Percentiles rank a stretch among this genome's conserved stretches.
Evolutionary conservation across 2,113 vertebrate species (phyloP).

Genomic region (Lamprotornis superbus): DNA sequence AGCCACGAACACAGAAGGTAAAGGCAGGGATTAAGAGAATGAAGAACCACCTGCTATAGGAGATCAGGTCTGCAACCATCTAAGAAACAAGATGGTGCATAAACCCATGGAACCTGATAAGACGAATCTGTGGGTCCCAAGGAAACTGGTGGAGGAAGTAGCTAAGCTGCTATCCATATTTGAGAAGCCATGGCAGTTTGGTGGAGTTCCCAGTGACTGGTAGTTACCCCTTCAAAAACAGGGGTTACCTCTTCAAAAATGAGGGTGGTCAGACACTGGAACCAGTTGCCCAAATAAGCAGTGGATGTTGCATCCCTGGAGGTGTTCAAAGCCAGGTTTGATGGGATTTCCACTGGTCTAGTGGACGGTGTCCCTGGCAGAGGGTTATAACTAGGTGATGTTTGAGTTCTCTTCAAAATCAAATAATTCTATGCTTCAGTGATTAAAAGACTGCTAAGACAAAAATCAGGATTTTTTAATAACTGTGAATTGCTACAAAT

Average conservation of each 20-base stretch:
- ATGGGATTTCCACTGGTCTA: background rate
- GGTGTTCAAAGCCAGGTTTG: background rate
- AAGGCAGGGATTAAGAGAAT: background rate
- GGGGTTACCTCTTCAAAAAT: background rate
- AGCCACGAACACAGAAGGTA: background rate
- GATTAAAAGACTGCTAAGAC: background rate
- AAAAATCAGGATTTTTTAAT: background rate
- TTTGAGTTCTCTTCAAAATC: background rate
- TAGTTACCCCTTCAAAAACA: background rate
- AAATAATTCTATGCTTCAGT: background rate
- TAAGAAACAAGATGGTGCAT: background rate
- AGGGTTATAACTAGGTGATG: background rate
- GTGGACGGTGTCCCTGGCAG: background rate
- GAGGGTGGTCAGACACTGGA: background rate
- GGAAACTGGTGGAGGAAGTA: background rate
- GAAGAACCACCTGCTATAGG: background rate
- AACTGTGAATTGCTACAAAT: background rate
- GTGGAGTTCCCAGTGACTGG: background rate
- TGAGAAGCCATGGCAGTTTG: rapidly evolving
- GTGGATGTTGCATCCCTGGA: background rate
- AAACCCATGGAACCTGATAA: background rate
- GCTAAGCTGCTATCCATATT: background rate
- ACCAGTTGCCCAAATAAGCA: background rate
- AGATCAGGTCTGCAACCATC: background rate
- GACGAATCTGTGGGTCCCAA: background rate